phyloP scores from a whole-genome alignment of 2,113 vertebrate genomes.

The Callochromis pleurospilus region DNA sequence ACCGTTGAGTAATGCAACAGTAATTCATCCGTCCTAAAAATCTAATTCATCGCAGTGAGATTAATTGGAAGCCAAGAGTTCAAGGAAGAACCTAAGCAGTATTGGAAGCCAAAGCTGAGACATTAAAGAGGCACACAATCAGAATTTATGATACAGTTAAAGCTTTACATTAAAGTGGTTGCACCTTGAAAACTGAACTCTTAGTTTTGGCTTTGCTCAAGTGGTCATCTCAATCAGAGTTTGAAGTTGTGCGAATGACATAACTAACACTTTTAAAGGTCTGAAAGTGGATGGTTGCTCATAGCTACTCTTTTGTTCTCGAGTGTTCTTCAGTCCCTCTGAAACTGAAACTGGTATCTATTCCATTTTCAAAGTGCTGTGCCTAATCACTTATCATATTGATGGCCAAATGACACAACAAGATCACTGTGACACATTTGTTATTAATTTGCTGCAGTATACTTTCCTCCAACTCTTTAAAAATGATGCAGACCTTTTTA shows the following conservation, averaged over 20 bases:
- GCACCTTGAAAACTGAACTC: neutral
- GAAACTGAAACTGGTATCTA: neutral
- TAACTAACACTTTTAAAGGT: neutral
- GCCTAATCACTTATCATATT: neutral
- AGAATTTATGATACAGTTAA: neutral
- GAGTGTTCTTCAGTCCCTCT: neutral
- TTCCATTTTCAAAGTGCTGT: neutral
- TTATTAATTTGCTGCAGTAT: neutral
- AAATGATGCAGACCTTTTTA: fast-evolving
- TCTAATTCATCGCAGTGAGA: neutral
- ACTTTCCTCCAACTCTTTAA: neutral
- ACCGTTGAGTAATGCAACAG: neutral
- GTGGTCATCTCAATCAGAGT: neutral
- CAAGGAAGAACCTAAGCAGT: neutral
- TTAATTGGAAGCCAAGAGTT: neutral
- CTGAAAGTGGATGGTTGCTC: neutral
- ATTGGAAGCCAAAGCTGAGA: neutral
- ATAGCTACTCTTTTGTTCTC: neutral
- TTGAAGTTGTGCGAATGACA: constrained; percentile 2
- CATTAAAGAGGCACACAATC: neutral
- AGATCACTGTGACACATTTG: neutral
- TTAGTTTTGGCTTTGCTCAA: neutral
- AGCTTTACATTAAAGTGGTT: neutral
- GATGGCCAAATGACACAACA: neutral
- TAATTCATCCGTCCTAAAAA: neutral